A percentile compares a stretch with the other conserved stretches of the same genome.
Evolutionary conservation across 2,797 vertebrate genomes (phyloP).

Genomic region (Lerista edwardsae): DNA sequence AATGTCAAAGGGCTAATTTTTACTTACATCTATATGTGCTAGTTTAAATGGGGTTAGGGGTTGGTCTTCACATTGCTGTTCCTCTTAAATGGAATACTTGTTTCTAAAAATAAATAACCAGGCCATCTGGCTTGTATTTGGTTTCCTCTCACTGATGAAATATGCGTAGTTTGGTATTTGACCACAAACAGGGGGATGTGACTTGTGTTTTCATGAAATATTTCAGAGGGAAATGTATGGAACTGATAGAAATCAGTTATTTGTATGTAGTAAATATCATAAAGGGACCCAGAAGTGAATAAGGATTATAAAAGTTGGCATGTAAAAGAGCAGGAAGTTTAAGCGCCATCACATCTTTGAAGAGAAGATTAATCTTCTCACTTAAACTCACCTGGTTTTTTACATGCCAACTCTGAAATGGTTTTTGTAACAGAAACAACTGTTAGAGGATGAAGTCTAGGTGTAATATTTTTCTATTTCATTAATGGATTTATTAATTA

Average conservation of each 20-base stretch:
- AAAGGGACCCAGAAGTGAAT: neutral
- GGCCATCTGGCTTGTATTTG: neutral
- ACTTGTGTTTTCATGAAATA: neutral
- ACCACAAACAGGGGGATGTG: no score
- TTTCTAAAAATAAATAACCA: constrained; percentile 20
- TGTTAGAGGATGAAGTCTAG: neutral
- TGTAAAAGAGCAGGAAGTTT: neutral
- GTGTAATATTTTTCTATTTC: neutral
- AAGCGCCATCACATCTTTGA: no score
- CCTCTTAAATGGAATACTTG: neutral
- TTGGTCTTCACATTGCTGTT: neutral
- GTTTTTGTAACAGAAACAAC: neutral
- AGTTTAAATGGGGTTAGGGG: neutral
- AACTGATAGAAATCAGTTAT: neutral
- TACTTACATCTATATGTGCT: neutral
- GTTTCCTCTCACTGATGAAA: constrained; percentile 22
- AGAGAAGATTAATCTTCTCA: no score
- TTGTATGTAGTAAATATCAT: neutral
- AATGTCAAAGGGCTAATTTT: neutral
- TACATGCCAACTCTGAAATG: no score
- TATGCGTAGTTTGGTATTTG: neutral
- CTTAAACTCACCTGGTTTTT: no score
- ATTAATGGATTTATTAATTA: neutral
- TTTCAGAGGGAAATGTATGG: neutral
- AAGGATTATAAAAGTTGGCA: neutral